These are phyloP conservation scores for Centropus unirufus DNA, from an alignment of 2,113 vertebrate genomes.

Conservation along the genomic window DNA sequence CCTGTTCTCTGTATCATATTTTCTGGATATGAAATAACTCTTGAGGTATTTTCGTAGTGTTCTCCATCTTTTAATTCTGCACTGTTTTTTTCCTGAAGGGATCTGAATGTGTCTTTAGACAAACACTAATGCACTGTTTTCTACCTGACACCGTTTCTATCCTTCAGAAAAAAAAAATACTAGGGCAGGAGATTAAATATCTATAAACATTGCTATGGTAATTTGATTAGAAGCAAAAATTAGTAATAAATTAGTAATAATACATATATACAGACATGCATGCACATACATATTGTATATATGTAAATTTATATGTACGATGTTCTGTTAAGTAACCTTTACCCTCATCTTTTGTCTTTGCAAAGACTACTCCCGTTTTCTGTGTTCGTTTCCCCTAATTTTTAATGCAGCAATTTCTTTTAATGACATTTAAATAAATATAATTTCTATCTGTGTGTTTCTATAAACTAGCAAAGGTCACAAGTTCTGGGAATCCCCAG, in stretches of 20 bases:
- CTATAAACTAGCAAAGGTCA: not conserved
- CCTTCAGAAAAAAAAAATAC: not conserved
- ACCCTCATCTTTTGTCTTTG: not conserved
- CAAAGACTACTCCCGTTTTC: not conserved
- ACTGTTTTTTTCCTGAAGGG: not conserved
- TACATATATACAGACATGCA: rapidly evolving
- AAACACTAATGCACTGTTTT: not conserved
- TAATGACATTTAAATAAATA: not conserved
- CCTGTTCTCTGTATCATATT: not conserved
- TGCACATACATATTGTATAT: not conserved
- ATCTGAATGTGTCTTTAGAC: not conserved
- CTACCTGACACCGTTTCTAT: not conserved
- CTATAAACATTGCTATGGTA: not conserved
- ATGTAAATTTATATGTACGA: not conserved
- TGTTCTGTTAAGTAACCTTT: not conserved
- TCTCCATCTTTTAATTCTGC: not conserved
- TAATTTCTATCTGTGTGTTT: not conserved
- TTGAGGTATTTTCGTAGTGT: not conserved
- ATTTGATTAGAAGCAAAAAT: not conserved
- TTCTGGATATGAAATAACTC: not conserved
- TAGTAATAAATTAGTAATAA: not conserved
- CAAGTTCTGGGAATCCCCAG: not conserved
- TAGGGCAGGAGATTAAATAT: not conserved
- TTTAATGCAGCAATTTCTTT: not conserved
- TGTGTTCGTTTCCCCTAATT: rapidly evolving